These are phyloP conservation scores for Streptopelia turtur DNA, from an alignment of 2,797 vertebrate species.

Conservation along the genomic window DNA sequence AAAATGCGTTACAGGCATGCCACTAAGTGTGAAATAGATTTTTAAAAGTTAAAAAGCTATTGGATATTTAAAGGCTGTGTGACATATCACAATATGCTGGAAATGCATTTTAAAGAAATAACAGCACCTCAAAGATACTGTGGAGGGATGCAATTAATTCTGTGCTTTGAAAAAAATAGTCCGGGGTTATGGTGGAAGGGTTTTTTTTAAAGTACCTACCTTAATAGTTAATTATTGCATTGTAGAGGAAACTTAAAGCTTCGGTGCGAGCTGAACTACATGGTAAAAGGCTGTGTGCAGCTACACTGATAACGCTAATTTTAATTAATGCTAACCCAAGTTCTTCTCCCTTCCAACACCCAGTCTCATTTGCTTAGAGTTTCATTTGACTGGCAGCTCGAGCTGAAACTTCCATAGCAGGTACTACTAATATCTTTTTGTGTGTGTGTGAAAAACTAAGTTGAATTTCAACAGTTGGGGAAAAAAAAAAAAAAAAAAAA, in stretches of 20 bases:
- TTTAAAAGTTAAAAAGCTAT: slow-evolving; percentile 60
- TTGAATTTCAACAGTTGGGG: not conserved
- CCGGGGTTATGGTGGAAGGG: not conserved
- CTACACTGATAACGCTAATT: slow-evolving; percentile 24
- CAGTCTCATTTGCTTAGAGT: not conserved
- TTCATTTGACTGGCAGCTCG: slow-evolving; percentile 15
- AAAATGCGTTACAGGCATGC: slow-evolving; percentile 53
- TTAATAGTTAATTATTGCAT: slow-evolving; percentile 32
- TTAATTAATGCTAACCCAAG: slow-evolving; percentile 44
- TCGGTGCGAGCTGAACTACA: slow-evolving; percentile 12
- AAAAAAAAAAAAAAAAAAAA: not conserved
- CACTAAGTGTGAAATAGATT: slow-evolving; percentile 63
- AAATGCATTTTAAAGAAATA: slow-evolving; percentile 57
- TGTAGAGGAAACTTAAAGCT: slow-evolving; percentile 1
- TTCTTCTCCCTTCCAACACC: not conserved
- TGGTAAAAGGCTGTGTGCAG: not conserved
- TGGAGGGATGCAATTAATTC: slow-evolving; percentile 44
- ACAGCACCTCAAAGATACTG: slow-evolving; percentile 27
- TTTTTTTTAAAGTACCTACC: not conserved
- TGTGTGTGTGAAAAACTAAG: not conserved
- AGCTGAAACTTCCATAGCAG: not conserved
- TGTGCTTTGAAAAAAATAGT: not conserved
- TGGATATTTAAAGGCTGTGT: slow-evolving; percentile 69
- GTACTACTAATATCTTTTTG: not conserved
- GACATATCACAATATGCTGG: slow-evolving; percentile 55